These are phyloP conservation scores for Macrophya alboannulata DNA, from an alignment of 2,888 invertebrate genomes.

Conservation along the genomic window DNA sequence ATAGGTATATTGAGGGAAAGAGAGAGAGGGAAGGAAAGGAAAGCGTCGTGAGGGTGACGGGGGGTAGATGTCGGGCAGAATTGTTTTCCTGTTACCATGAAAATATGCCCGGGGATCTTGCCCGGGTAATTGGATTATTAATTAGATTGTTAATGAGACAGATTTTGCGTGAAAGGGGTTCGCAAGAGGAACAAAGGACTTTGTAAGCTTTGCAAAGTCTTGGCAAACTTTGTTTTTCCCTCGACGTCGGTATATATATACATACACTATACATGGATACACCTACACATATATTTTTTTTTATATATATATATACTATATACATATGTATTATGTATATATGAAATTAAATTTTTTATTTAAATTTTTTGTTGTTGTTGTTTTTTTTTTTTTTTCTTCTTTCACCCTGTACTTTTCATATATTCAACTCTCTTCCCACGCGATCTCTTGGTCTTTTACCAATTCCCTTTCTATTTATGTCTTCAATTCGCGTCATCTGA, in stretches of 20 bases:
- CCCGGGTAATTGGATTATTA: slow-evolving; percentile 78
- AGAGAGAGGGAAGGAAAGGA: slow-evolving; percentile 13
- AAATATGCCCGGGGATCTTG: slow-evolving; percentile 73
- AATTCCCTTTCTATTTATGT: slow-evolving; percentile 11
- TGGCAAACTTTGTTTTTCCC: slow-evolving; percentile 53
- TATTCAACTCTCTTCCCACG: neutral
- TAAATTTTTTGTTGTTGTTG: too few relatives aligned
- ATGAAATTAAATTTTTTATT: neutral
- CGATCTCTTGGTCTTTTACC: neutral
- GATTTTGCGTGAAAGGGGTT: slow-evolving; percentile 69
- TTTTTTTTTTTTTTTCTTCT: neutral
- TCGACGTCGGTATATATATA: slow-evolving; percentile 21
- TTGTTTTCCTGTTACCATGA: slow-evolving; percentile 77
- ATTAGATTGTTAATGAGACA: slow-evolving; percentile 79
- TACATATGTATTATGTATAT: neutral
- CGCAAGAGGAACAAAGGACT: slow-evolving; percentile 63
- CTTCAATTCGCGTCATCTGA: neutral
- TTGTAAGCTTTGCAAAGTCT: slow-evolving; percentile 54
- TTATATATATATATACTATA: neutral
- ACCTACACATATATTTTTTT: neutral
- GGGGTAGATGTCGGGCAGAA: slow-evolving; percentile 59
- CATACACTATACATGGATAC: slow-evolving; percentile 7
- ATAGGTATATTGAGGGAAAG: neutral
- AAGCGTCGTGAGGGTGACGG: slow-evolving; percentile 37
- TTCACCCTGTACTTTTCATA: neutral